Percentiles rank a stretch among this genome's conserved stretches.
Conservation (phyloP, 2,888 invertebrate species). For the Hyppa rectilinea region DNA sequence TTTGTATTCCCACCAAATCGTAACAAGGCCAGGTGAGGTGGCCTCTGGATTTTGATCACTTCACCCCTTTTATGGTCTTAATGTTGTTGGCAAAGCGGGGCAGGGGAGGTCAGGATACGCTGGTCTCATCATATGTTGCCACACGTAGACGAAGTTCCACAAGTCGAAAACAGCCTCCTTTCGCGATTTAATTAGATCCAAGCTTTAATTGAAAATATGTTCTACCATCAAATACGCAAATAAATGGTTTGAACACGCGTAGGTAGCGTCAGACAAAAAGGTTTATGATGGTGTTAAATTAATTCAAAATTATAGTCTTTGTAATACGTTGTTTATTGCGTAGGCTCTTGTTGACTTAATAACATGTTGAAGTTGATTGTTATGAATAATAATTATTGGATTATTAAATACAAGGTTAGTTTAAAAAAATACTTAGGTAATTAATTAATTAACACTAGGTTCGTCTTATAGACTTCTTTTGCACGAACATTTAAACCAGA, state of each 20-base stretch:
- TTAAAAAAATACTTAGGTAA: not conserved
- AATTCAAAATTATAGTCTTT: conserved; percentile 11
- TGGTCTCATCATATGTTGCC: conserved; percentile 77
- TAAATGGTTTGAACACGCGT: conserved; percentile 77
- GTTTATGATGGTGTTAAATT: conserved; percentile 17
- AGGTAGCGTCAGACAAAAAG: conserved; percentile 68
- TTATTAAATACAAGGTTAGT: not conserved
- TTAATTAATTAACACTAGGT: too few relatives aligned
- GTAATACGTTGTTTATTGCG: not conserved
- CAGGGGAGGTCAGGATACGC: conserved; percentile 64
- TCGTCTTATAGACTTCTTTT: not conserved
- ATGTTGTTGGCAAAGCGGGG: conserved; percentile 40
- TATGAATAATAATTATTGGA: not conserved
- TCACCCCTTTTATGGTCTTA: conserved; percentile 43
- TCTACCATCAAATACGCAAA: conserved; percentile 80
- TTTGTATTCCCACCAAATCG: conserved; percentile 84
- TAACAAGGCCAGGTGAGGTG: conserved; percentile 72
- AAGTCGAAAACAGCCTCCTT: conserved; percentile 84
- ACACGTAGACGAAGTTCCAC: conserved; percentile 76
- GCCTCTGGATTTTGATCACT: conserved; percentile 63
- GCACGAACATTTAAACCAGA: not conserved
- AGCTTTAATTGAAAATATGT: conserved; percentile 85
- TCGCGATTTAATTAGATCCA: conserved; percentile 84
- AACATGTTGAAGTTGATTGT: not conserved
- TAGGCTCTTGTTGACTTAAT: not conserved